Evolutionary conservation across 2,797 vertebrate species (phyloP), one percentile per base, ranked within the genome.

Genomic region (Schizopygopsis malacanthus): DNA sequence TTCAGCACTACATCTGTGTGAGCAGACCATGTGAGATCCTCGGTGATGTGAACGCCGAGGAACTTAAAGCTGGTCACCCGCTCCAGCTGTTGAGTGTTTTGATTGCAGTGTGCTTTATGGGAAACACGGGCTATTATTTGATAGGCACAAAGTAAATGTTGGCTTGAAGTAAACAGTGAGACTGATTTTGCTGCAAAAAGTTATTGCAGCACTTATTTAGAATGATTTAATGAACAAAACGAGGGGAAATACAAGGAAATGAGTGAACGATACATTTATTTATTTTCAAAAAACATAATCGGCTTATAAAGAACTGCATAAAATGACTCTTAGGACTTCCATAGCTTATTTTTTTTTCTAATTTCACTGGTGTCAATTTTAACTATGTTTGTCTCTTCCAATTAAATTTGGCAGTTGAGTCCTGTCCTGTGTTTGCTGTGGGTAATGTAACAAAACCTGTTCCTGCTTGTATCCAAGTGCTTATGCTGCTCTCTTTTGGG

Each of bases 401-500:
- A 43, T 61, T 59, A 79, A 43, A 79, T 61, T 6, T 43, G 39
- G 7, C 54, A 73, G 28, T 11, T 73, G 61, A 63, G 81, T 75
- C 25, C 28, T 33, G 54, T 43, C 25, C 20, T 83, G 18, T 61
- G 41, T 83, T 73, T 59, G 41, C 71, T 28, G 56, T 11, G 43
- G 71, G 61, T 43, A 59, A 70, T 71, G 39, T 37, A 50, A 28
- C 22, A n/a, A 37, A 71, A 61, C 25, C 65, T 47, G 63, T 47
- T 61, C 22, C 45, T 76, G 61, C 45, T n/a, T 77, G 41, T 37
- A 28, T 79, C 41, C 52, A 85, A 45, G 15, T 50, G 67, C 76
- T 79, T 67, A 72, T 79, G 79, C 56, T 76, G 67, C n/a, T 77
- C 56, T 84, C 39, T 78, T 85, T 63, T 39, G 37, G 82, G 79